Percentiles rank a stretch among this genome's conserved stretches.
These are phyloP conservation scores for Notarius lentiginosus DNA, from an alignment of 2,113 vertebrate genomes.

Conservation along the genomic window DNA sequence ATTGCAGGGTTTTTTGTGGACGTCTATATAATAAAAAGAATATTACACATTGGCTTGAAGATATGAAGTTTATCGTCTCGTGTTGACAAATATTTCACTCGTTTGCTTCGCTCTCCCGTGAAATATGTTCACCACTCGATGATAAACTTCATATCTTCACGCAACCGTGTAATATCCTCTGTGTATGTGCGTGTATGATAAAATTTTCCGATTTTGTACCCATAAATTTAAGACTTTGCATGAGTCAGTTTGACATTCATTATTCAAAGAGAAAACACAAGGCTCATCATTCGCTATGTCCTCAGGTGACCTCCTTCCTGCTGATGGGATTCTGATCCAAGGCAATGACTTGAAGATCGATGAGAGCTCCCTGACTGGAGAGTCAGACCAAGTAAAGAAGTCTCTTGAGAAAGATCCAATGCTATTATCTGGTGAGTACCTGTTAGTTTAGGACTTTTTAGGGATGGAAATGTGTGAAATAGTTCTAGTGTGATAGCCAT, in stretches of 20 bases:
- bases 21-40: too few species aligned
- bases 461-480: background rate
- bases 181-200: background rate
- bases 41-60: too few species aligned
- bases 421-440: constrained; percentile 86
- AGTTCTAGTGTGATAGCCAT: background rate
- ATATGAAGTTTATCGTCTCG: too few species aligned
- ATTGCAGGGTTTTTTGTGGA: too few species aligned
- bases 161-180: background rate
- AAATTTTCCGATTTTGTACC: too few species aligned
- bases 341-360: constrained; percentile 98
- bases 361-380: constrained; percentile 93
- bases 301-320: constrained; percentile 90
- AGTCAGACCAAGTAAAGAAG: constrained; percentile 94
- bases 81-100: too few species aligned
- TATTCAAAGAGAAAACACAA: background rate
- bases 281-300: background rate
- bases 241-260: background rate
- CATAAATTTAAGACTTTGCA: background rate
- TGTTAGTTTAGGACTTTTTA: background rate
- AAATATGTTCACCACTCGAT: too few species aligned
- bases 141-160: too few species aligned
- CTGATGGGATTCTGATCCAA: constrained; percentile 93
- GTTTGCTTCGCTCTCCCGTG: too few species aligned
- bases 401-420: constrained; percentile 91